phyloP scores from a whole-genome alignment of 64 coral and sea anemone genomes.

The Pocillopora verrucosa region DNA sequence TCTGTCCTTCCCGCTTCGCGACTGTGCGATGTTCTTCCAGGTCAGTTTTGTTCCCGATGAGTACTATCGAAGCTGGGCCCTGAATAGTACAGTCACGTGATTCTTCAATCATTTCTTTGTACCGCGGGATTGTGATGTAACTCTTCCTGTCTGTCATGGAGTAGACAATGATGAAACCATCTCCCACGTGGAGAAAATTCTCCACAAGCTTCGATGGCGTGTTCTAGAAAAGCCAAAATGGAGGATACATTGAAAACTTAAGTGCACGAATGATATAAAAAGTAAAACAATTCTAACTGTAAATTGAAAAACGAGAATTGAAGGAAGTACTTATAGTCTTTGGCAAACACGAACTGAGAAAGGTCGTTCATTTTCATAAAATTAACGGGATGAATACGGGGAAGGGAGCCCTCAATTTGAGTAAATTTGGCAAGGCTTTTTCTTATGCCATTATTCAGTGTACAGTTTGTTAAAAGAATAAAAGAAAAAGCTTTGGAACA shows the following conservation, averaged over 20 bases:
- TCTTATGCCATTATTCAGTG: too few relatives aligned
- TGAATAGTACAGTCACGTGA: constrained; percentile 27
- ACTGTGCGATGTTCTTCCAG: constrained; percentile 71
- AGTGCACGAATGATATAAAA: background rate
- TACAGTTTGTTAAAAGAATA: too few relatives aligned
- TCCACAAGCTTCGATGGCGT: constrained; percentile 44
- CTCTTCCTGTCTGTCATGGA: constrained; percentile 59
- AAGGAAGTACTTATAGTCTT: background rate
- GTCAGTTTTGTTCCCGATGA: constrained; percentile 74
- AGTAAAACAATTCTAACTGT: background rate
- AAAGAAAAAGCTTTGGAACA: too few relatives aligned
- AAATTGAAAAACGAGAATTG: background rate
- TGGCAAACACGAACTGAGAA: background rate
- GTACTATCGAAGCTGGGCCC: constrained; percentile 26
- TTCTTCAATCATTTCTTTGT: constrained; percentile 59
- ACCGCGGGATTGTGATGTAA: constrained; percentile 66
- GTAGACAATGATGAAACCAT: constrained; percentile 76
- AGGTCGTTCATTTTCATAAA: background rate
- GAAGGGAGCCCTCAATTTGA: too few relatives aligned
- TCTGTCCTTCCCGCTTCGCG: constrained; percentile 48
- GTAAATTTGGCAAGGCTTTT: too few relatives aligned
- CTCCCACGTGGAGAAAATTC: constrained; percentile 52
- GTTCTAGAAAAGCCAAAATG: constrained; percentile 24
- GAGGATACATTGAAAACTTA: background rate
- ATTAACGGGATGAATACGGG: background rate